Base-by-base conservation (phyloP, 2,888 invertebrate species). In the Pseudanteris insignis region DNA sequence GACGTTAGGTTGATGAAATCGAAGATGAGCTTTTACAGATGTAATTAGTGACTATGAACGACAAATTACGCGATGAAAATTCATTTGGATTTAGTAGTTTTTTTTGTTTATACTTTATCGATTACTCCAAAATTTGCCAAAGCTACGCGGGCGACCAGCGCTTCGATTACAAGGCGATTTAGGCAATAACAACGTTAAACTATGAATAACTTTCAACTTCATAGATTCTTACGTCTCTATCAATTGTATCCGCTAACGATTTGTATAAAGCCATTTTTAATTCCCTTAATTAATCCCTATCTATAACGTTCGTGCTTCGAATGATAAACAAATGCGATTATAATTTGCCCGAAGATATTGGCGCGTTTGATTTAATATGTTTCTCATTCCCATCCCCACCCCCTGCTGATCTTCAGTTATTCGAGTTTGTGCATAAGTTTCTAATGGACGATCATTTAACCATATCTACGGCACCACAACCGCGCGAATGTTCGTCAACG, bases 401-500 rank as follows among this genome's bases (percentile, higher is more conserved):
- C n/a, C n/a, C n/a, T n/a, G 3, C 6, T 18, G 18, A 18, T 32
- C 30, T 11, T 30, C 13, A 14, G 1, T 18, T 44, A 18, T 18
- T 18, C 2, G 25, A 48, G 14, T 5, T 50, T 26, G 12, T 9
- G 12, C 15, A 32, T 38, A 34, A 13, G 36, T 33, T 33, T 28
- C 12, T 26, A 34, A 40, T 41, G 8, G 28, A 36, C 43, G 48
- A 48, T 48, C 54, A 44, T 53, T 41, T 54, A 12, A 14, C 10
- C 10, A 8, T 18, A 24, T 63, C 47, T 50, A 33, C 63, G 47
- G 44, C 71, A 71, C 55, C 63, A 64, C 64, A 55, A 70, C 70
- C 68, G 70, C 67, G 69, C 72, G 68, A 74, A 70, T 70, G 67
- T 71, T 72, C 70, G 72, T 72, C 72, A 68, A 75, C 72, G 70